A percentile compares a stretch with the other conserved stretches of the same genome.
phyloP scores from a whole-genome alignment of 2,797 vertebrate species.

The Oryzias sinensis region DNA sequence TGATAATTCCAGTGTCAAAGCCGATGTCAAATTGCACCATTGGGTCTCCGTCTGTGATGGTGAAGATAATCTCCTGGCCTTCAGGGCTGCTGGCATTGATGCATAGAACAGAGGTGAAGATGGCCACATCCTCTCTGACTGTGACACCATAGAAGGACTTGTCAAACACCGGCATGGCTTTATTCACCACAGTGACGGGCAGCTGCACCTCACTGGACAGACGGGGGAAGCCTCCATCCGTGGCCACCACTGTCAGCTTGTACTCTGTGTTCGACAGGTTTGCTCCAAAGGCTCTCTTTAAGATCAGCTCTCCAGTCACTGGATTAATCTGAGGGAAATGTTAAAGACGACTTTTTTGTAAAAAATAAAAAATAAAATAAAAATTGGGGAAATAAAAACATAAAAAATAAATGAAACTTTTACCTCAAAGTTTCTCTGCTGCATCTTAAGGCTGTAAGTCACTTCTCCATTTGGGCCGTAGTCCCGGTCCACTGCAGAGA shows the following conservation, averaged over 20 bases:
- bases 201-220: constrained; percentile 86
- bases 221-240: constrained; percentile 84
- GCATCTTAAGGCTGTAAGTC: constrained; percentile 86
- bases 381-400: not conserved
- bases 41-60: constrained; percentile 88
- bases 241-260: constrained; percentile 84
- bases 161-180: constrained; percentile 96
- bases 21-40: constrained; percentile 89
- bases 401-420: constrained; percentile 7
- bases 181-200: constrained; percentile 89
- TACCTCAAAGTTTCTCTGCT: constrained; percentile 88
- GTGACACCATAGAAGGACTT: constrained; percentile 93
- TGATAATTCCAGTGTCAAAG: constrained; percentile 90
- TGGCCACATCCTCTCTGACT: constrained; percentile 84
- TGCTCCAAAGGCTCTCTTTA: constrained; percentile 84
- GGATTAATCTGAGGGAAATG: constrained; percentile 66
- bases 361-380: not conserved
- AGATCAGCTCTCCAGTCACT: constrained; percentile 83
- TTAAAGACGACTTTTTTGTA: too few relatives aligned
- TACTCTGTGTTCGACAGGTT: constrained; percentile 89
- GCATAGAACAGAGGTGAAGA: constrained; percentile 84
- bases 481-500: constrained; percentile 89
- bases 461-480: constrained; percentile 85
- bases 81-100: constrained; percentile 91
- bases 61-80: constrained; percentile 89